Evolutionary conservation across 2,797 vertebrate genomes (phyloP), one percentile per base, ranked within the genome.

Genomic region (Masticophis lateralis): DNA sequence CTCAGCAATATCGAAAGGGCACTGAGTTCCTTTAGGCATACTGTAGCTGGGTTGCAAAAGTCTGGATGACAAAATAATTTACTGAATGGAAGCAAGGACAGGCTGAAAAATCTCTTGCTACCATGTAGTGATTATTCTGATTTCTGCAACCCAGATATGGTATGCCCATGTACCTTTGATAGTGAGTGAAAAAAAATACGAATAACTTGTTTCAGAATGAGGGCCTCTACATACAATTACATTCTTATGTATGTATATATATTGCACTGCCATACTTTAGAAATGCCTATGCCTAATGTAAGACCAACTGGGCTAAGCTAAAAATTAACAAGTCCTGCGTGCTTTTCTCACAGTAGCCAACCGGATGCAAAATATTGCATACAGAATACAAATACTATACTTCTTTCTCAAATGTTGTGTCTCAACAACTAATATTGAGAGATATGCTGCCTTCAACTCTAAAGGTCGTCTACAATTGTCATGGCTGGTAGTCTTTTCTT

Each of bases 241-340:
- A 96, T 79, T 43, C 74, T 22, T 22, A 22, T 43, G 74, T 79
- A 43, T 79, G 14, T 69, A 43, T 69, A 97, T 97, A 92, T 94
- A 96, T 94, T 97, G 97, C 97, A 97, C 95, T 95, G 95, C 83
- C 93, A 95, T 69, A 95, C 95, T 95, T 28, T 57, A 32, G n/a
- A 28, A 79, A 95, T 94, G 93, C 94, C 96, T 96, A 25, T 47
- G 74, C 93, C 25, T 69, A 87, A 47, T 13, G 69, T 20, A 20
- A n/a, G 18, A 25, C 4, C 2, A 60, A 25, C 7, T 83, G 5
- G 22, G 10, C 43, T 22, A 83, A 11, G 60, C 27, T 20, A 66
- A 86, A 27, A 11, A 14, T 28, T 66, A 88, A 86, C 95, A 91
- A 95, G 92, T 87, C 28, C 37, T 56, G 6, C 27, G 60, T 63